Evolutionary conservation across 2,797 vertebrate species (phyloP).

Genomic region (Chrysocyon brachyurus): DNA sequence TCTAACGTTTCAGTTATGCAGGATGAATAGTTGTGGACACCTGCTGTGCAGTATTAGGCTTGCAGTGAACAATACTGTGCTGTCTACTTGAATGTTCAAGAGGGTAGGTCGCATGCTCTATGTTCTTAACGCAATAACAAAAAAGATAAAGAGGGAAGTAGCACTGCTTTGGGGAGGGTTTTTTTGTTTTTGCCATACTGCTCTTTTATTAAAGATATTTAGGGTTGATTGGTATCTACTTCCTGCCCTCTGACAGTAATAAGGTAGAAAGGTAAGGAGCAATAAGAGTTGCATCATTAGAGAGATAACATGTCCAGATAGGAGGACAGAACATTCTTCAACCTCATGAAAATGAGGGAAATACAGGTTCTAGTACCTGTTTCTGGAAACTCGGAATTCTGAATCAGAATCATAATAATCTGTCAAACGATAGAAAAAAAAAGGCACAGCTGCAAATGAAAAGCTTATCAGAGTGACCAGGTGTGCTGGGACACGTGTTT

Average conservation of each 20-base stretch:
- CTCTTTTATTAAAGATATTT: slow-evolving; percentile 14
- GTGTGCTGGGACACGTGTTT: not conserved
- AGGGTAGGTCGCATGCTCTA: not conserved
- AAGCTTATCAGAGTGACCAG: slow-evolving; percentile 18
- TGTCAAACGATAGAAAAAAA: not conserved
- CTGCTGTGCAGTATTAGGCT: not conserved
- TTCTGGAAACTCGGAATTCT: slow-evolving; percentile 50
- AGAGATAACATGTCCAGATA: slow-evolving; percentile 16
- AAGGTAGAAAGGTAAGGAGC: not conserved
- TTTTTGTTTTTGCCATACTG: not conserved
- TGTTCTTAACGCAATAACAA: not conserved
- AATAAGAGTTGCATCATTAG: slow-evolving; percentile 13
- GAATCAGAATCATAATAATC: slow-evolving; percentile 25
- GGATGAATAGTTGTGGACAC: not conserved
- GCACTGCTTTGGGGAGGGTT: not conserved
- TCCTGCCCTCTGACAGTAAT: not conserved
- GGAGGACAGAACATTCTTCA: slow-evolving; percentile 6
- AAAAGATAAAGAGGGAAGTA: not conserved
- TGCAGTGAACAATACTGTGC: not conserved
- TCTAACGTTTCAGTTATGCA: not conserved
- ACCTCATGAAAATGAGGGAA: slow-evolving; percentile 8
- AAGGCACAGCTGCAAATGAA: not conserved
- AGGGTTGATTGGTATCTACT: not conserved
- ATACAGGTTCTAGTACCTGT: not conserved
- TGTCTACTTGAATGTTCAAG: not conserved